Base-by-base conservation (phyloP, 2,888 invertebrate genomes). In the Habrosyne pyritoides region DNA sequence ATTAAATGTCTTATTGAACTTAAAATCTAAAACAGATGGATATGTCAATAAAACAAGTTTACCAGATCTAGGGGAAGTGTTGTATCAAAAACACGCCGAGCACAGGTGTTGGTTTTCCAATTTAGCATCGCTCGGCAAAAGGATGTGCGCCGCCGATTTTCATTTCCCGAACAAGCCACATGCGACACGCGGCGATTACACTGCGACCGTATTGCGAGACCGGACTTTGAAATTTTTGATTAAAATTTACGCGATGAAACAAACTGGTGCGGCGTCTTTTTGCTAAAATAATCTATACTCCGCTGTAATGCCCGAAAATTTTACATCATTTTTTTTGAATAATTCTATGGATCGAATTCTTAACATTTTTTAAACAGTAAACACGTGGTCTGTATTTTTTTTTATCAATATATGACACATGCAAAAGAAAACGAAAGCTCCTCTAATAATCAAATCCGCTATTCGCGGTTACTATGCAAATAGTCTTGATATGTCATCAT, bases 41-140 rank as follows among this genome's bases (percentile, higher is more conserved):
- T 42, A 24, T 63, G 63, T 61, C 62, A 60, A 63, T 64, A 66
- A 65, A 69, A 69, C 65, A 57, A 66, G 57, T 52, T 53, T 48
- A 54, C 55, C 57, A 59, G 66, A 59, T 60, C 59, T 55, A 57
- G 61, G 64, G 66, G 66, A 73, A 69, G 70, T 71, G 67, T 68
- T 72, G 66, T 73, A 74, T 67, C 68, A 71, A 69, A 71, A 78
- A 69, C 76, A 70, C 64, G 72, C 63, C 56, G 56, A 63, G 63
- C 72, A 60, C 84, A 86, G 86, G 86, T 86, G 86, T 83, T 79
- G 82, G 66, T 71, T 77, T 86, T 83, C 77, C 85, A 84, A 86
- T 86, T 83, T 81, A 75, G 62, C 73, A 73, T 69, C 69, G 73
- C 71, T 70, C 70, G 56, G 57, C 57, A 66, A 70, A 73, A 73